phyloP scores from a whole-genome alignment of 2,888 invertebrate genomes.

The Biston betularia region DNA sequence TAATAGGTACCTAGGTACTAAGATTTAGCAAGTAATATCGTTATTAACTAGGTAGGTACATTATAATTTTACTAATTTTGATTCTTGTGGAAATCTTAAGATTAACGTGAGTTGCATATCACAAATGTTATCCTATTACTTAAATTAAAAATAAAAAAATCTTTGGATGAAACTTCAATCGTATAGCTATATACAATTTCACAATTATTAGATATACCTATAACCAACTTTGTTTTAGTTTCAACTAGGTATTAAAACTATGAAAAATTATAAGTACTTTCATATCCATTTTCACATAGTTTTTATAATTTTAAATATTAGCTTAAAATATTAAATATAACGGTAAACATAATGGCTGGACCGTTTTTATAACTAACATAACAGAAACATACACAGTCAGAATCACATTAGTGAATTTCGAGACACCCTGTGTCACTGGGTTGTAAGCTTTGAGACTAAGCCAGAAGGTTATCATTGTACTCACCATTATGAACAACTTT shows the following conservation, averaged over 20 bases:
- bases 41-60: background rate
- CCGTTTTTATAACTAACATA: background rate
- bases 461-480: too few relatives aligned
- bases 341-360: too few relatives aligned
- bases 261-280: background rate
- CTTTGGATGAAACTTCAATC: conserved; percentile 44
- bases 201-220: conserved; percentile 1
- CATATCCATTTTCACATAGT: conserved; percentile 2
- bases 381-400: background rate
- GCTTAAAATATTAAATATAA: too few relatives aligned
- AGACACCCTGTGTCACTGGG: too few relatives aligned
- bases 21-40: too few relatives aligned
- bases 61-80: background rate
- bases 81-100: background rate
- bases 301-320: background rate
- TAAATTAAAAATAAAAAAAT: conserved; percentile 33
- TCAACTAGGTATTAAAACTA: conserved; percentile 12
- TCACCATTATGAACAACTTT: too few relatives aligned
- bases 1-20: too few relatives aligned
- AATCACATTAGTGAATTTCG: background rate
- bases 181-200: conserved; percentile 38
- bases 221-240: background rate
- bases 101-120: conserved; percentile 3
- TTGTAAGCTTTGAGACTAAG: too few relatives aligned
- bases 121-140: conserved; percentile 26